Base-by-base conservation (phyloP, 2,113 vertebrate genomes). In the Macquaria australasica region DNA sequence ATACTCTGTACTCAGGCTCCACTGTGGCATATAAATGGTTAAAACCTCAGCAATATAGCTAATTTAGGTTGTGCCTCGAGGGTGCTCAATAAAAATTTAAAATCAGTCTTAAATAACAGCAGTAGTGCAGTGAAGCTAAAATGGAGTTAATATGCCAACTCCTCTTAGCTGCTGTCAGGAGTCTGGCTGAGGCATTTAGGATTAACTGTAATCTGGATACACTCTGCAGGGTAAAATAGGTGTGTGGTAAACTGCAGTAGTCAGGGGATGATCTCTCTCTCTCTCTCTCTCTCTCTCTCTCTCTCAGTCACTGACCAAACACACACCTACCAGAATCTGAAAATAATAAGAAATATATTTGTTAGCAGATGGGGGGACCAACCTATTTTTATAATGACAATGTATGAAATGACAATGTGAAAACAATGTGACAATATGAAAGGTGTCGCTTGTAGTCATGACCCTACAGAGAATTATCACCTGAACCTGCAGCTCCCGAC, bases 191-290 rank as follows among this genome's bases (percentile, higher is more conserved):
- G 82, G 76, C 73, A 69, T 86, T 89, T 85, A 83, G 88, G 92
- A 92, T 94, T 88, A 92, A 73, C 82, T 77, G 87, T 86, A 88
- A 91, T 92, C 85, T 90, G 85, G 84, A 91, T 82, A 74, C 74
- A 81, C 70, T 81, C 25, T 37, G 88, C 72, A 78, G 63, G 80
- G 67, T 81, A 68, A 88, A 85, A 84, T 59, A 80, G 59, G 81
- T 73, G 50, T 78, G 72, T 78, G 74, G 43, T 56, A 68, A 89
- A 69, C 68, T 56, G 78, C 81, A 74, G 37, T 39, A 50, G 77
- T 68, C 70, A 16, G 28, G 9, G 81, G 59, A 79, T 66, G 64
- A 81, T 67, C 75, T 66, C 55, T 16, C 39, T 25, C 34, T 50
- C 67, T 15, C 23, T 31, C 43, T n/a, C n/a, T 68, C 34, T 31